Evolutionary conservation across 2,888 invertebrate genomes (phyloP).

Genomic region (Dorcus hopei): DNA sequence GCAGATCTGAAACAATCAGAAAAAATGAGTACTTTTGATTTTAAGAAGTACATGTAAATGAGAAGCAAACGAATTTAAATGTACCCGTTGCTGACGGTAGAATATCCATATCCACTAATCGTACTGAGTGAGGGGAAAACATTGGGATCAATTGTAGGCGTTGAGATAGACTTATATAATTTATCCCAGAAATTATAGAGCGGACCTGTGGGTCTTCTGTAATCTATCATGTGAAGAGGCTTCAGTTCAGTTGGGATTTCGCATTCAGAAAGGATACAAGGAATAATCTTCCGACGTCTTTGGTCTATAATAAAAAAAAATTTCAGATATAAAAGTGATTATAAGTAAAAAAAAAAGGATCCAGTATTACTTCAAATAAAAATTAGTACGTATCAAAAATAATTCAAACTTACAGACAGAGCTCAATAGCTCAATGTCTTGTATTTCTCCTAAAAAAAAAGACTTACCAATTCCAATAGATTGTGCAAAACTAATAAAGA

Average conservation of each 20-base stretch:
- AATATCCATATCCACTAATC: too few relatives aligned
- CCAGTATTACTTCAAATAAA: too few relatives aligned
- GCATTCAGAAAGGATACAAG: slow-evolving; percentile 69
- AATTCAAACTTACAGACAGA: too few relatives aligned
- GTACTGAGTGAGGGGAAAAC: too few relatives aligned
- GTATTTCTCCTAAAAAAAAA: not conserved
- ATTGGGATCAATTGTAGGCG: not conserved
- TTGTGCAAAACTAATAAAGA: slow-evolving; percentile 77
- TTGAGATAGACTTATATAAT: slow-evolving; percentile 55
- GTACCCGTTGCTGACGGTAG: too few relatives aligned
- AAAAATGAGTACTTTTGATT: too few relatives aligned
- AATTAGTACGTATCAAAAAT: too few relatives aligned
- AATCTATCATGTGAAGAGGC: slow-evolving; percentile 65
- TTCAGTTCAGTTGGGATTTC: slow-evolving; percentile 63
- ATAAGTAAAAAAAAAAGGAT: too few relatives aligned
- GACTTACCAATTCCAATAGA: slow-evolving; percentile 73
- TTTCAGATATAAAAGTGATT: not conserved
- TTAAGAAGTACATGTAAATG: too few relatives aligned
- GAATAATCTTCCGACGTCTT: slow-evolving; percentile 58
- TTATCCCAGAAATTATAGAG: slow-evolving; percentile 71
- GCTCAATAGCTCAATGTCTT: too few relatives aligned
- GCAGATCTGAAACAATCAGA: too few relatives aligned
- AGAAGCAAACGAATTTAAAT: too few relatives aligned
- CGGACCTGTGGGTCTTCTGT: slow-evolving; percentile 42
- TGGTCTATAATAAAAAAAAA: slow-evolving; percentile 38